Base-by-base conservation (phyloP, 2,113 vertebrate genomes). In the Psilopogon haemacephalus region DNA sequence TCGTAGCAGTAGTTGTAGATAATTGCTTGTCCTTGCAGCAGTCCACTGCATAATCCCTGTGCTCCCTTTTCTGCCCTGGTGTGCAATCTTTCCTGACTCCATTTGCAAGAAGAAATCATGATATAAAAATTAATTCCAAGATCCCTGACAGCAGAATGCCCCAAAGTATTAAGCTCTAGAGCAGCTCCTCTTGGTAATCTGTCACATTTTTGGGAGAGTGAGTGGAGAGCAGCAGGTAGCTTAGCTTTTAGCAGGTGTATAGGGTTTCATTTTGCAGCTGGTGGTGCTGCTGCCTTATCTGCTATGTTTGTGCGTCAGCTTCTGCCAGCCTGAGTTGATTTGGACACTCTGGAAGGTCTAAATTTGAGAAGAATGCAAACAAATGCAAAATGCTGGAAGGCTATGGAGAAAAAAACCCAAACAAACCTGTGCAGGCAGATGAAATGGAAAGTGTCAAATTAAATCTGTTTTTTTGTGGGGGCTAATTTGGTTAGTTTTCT, bases 101-200 rank as follows among this genome's bases (percentile, higher is more conserved):
- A 80, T 89, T 94, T 56, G 37, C 32, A 83, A 59, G 37, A 85
- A 89, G 52, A 67, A 86, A 75, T 75, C 75, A 68, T 33, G 68
- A 69, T 78, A 88, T 37, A 90, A 81, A 90, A 94, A 75, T 79
- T 86, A 92, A 81, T 86, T 87, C 63, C 37, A 84, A 40, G 28
- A 23, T 18, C 19, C 32, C 74, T 94, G 63, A 78, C 38, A 69
- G 24, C 17, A 70, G 92, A 84, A 89, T 26, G 9, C 38, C 56
- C 54, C 12, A 46, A 91, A 67, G 35, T 60, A 81, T 74, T 79
- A 63, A 46, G 37, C 33, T 90, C 33, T 44, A 69, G 63, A 88
- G 48, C 14, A 83, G 86, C 42, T 52, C 42, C 26, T 64, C 1
- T 11, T 50, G 21, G 14, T 89, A 15, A 85, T 73, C 92, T 94